Conservation (phyloP, 2,888 invertebrate species). For the Celastrina argiolus region DNA sequence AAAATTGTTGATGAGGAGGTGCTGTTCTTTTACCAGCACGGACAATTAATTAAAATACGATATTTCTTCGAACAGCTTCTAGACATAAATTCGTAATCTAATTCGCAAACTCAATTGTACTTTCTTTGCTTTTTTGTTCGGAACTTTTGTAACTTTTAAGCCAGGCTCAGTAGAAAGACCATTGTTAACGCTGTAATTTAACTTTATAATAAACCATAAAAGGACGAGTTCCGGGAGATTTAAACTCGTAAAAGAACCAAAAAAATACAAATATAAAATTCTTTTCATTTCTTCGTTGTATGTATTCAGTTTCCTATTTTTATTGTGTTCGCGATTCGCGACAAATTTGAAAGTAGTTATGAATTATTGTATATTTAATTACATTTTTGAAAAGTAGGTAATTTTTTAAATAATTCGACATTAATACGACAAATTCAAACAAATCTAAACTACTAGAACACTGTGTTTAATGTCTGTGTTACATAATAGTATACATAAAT, state of each 20-base stretch:
- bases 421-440: too few relatives aligned
- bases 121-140: background rate
- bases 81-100: background rate
- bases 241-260: background rate
- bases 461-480: too few relatives aligned
- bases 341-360: too few relatives aligned
- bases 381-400: too few relatives aligned
- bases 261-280: background rate
- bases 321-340: too few relatives aligned
- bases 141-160: background rate
- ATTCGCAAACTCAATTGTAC: background rate
- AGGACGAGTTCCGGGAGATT: background rate
- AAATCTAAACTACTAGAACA: too few relatives aligned
- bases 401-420: too few relatives aligned
- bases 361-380: too few relatives aligned
- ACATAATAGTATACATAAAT: too few relatives aligned
- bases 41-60: too few relatives aligned
- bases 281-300: background rate
- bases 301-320: background rate
- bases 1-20: too few relatives aligned
- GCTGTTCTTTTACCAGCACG: too few relatives aligned
- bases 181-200: background rate
- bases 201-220: slow-evolving; percentile 1
- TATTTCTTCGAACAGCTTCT: background rate
- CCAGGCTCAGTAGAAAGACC: background rate